A percentile compares a stretch with the other conserved stretches of the same genome.
Evolutionary conservation across 2,797 vertebrate genomes (phyloP).

Genomic region (Oryzias sinensis): DNA sequence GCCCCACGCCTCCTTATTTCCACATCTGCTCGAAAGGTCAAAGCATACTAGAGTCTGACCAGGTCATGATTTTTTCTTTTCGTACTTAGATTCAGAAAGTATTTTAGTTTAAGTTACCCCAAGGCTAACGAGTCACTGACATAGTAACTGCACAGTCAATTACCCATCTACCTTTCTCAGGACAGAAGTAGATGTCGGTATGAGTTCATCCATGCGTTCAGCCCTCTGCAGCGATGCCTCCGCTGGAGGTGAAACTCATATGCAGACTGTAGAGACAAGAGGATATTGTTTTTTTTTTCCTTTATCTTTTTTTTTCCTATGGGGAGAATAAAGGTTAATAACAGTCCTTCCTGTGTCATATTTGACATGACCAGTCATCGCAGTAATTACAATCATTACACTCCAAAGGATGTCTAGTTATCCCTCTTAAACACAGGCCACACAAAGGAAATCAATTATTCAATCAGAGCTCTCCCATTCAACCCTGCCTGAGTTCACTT

Average conservation of each 20-base stretch:
- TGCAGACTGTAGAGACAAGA: conserved; percentile 60
- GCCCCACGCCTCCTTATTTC: conserved; percentile 46
- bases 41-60: conserved; percentile 60
- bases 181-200: conserved; percentile 65
- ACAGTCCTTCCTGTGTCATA: conserved; percentile 84
- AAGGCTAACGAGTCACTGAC: conserved; percentile 75
- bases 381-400: conserved; percentile 85
- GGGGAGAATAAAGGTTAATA: conserved; percentile 84
- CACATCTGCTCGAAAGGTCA: conserved; percentile 65
- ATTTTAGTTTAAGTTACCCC: conserved; percentile 62
- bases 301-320: conserved; percentile 38
- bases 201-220: conserved; percentile 78
- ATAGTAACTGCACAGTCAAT: conserved; percentile 80
- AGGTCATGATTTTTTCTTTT: conserved; percentile 59
- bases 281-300: conserved; percentile 58
- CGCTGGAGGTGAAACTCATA: conserved; percentile 71
- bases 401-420: conserved; percentile 84
- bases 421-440: conserved; percentile 84
- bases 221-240: conserved; percentile 62
- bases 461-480: conserved; percentile 83
- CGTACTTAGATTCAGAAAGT: conserved; percentile 53
- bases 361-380: conserved; percentile 86
- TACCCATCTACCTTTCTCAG: conserved; percentile 75
- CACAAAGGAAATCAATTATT: conserved; percentile 86
- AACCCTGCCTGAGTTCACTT: conserved; percentile 81